Conservation (phyloP, 2,797 vertebrate species). For the Pantherophis vulpinus region DNA sequence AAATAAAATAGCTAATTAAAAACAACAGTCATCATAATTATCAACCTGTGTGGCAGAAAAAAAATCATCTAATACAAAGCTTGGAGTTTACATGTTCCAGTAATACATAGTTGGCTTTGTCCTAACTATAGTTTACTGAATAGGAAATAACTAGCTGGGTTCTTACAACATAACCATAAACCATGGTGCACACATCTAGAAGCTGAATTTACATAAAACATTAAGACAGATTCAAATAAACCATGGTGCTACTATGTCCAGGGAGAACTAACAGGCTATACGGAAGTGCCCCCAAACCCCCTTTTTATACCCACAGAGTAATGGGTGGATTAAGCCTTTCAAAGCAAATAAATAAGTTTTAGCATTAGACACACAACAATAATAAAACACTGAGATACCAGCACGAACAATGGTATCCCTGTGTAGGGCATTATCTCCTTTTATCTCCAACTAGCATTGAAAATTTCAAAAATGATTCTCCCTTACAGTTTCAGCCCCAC, state of each 20-base stretch:
- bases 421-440: neutral
- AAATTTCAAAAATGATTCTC: neutral
- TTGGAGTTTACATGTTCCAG: neutral
- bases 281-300: neutral
- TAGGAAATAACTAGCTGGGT: neutral
- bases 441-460: neutral
- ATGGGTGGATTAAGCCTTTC: neutral
- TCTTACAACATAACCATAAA: neutral
- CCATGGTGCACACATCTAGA: neutral
- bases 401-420: neutral
- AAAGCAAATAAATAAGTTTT: neutral
- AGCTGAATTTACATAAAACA: neutral
- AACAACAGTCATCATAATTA: neutral
- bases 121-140: neutral
- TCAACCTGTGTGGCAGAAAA: neutral
- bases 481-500: neutral
- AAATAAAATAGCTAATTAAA: neutral
- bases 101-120: neutral
- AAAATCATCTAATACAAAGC: neutral
- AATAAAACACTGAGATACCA: neutral
- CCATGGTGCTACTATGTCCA: neutral
- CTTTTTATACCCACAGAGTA: neutral
- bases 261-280: neutral
- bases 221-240: neutral
- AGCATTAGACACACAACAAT: neutral